Evolutionary conservation across 2,113 vertebrate species (phyloP).

Genomic region (Platichthys stellatus): DNA sequence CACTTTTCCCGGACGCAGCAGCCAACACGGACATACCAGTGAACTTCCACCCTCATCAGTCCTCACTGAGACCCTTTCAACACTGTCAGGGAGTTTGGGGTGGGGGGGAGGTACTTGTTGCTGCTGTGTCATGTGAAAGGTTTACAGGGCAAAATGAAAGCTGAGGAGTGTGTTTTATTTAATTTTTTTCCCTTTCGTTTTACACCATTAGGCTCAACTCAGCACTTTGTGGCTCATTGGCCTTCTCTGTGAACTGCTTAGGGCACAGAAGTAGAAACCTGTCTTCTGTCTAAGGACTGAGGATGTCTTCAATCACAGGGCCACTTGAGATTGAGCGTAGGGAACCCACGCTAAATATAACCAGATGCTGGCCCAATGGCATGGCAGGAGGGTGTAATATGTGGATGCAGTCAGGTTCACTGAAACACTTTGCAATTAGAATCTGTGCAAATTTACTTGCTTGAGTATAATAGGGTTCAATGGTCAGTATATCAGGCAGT

Average conservation of each 20-base stretch:
- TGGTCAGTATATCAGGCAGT: neutral
- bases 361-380: constrained; percentile 41
- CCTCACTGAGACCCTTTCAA: neutral
- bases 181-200: neutral
- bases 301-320: constrained; percentile 48
- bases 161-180: constrained; percentile 7
- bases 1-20: constrained; percentile 56
- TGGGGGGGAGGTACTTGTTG: constrained; percentile 21
- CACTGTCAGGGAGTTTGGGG: neutral
- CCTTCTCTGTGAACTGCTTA: constrained; percentile 26
- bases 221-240: constrained; percentile 42
- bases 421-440: neutral
- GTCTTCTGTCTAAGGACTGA: constrained; percentile 35
- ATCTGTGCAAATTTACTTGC: neutral
- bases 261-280: constrained; percentile 44
- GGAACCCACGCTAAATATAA: constrained; percentile 74
- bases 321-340: constrained; percentile 49
- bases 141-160: constrained; percentile 39
- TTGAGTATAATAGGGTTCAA: neutral
- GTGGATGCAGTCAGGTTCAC: constrained; percentile 10
- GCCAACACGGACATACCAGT: constrained; percentile 50
- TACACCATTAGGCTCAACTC: constrained; percentile 26
- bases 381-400: constrained; percentile 13
- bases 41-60: constrained; percentile 58
- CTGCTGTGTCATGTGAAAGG: constrained; percentile 46